Base-by-base conservation (phyloP, 1,140 invertebrate genomes). In the Drosophila repleta region DNA sequence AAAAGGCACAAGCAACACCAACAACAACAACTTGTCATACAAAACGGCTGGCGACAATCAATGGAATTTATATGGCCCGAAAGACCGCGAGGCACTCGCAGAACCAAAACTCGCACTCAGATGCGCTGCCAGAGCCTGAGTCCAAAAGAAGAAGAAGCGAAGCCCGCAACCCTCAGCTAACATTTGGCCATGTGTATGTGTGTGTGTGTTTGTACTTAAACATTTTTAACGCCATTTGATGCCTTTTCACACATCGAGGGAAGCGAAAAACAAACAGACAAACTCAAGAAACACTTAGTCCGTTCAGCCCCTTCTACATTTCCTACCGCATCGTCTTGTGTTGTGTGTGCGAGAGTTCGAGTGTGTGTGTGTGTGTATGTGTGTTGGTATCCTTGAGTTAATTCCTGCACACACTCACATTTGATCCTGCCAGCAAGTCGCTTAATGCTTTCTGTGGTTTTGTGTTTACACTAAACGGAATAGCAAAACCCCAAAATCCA, bases 211-310 rank as follows among this genome's bases (percentile, higher is more conserved):
- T 87, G 75, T 85, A 79, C 83, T 87, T 87, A 87, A 87, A 71
- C 75, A 79, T 87, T 87, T 87, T 87, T 87, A 87, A 87, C 83
- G 83, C 83, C 83, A 87, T 88, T 87, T 87, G 83, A 87, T 87
- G 83, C 83, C 83, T 87, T 87, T 87, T 87, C 83, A 87, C 83
- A 87, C 83, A 87, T 87, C 77, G 75, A 75, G 63, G 32, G 63
- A 71, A 66, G 74, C 82, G 74, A 55, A 87, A 78, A 74, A 87
- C 81, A 85, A 66, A 76, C 66, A 68, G 69, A 39, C 78, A 76
- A 84, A 79, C 80, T 73, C 80, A 56, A 79, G 81, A 85, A 85
- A 87, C 82, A 85, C 81, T 85, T 85, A 85, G 77, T 69, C 81
- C 61, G 77, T 45, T 45, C 74, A 29, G 43, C 57, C 68, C 63